Base-by-base conservation (phyloP, 2,888 invertebrate genomes). In the Agrotis clavis region DNA sequence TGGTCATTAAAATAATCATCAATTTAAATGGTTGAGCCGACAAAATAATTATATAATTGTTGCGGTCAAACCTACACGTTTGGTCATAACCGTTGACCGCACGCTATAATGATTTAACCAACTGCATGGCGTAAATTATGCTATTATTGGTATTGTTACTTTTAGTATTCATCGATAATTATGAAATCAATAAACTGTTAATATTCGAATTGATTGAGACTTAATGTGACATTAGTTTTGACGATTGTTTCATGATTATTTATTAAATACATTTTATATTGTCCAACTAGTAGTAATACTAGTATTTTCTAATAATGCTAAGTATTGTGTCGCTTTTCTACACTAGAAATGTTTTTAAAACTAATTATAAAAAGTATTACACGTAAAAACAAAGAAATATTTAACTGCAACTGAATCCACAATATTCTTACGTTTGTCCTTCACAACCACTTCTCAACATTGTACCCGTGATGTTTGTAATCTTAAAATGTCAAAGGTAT, bases 401-500 rank as follows among this genome's bases (percentile, higher is more conserved):
- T 21, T 11, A 4, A 21, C 21, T 7, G 4, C n/a, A 35, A 48
- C 14, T 35, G 3, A 74, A 82, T 94, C 95, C 91, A 90, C 61
- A 86, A 30, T 82, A 91, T 82, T 82, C 91, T 92, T 90, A 90
- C 91, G 30, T 73, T 85, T 88, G 91, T 88, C 92, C 93, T 94
- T 92, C 90, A 89, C 81, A 85, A 85, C 85, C 90, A 91, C 90
- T 90, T 92, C 90, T 93, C 91, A 89, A 91, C 93, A 90, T 90
- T 91, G 93, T 94, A 93, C 92, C 91, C 90, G 86, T 90, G 93
- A 93, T 94, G 94, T 94, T 95, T 92, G 93, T 95, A 95, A 96
- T 96, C 96, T 96, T 89, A 87, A 94, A 94, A 95, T 94, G 95
- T 96, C 95, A 95, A 95, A 94, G 95, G 94, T 94, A 96, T 96